phyloP scores from a whole-genome alignment of 1,140 invertebrate species.

The Trichonephila clavata region DNA sequence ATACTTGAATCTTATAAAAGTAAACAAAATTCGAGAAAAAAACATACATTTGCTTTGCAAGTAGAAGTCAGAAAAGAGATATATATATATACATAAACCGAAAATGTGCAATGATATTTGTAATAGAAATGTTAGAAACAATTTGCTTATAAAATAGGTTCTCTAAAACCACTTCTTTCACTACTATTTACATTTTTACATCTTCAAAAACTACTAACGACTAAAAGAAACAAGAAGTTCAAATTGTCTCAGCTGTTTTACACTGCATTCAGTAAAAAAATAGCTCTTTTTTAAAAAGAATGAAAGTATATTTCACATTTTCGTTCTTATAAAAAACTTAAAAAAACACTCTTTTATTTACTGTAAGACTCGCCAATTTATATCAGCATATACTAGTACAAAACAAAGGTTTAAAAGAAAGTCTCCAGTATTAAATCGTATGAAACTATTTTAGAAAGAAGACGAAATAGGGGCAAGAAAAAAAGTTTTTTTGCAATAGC shows the following conservation, averaged over 20 bases:
- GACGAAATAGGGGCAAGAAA: background rate
- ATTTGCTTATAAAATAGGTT: background rate
- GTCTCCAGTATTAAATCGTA: background rate
- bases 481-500: constrained; percentile 1
- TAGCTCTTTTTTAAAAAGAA: background rate
- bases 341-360: background rate
- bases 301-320: too few relatives aligned
- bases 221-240: background rate
- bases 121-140: too few relatives aligned
- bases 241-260: background rate
- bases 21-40: too few relatives aligned
- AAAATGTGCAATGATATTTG: too few relatives aligned
- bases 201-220: background rate
- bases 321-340: background rate
- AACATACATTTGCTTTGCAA: too few relatives aligned
- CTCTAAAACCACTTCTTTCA: background rate
- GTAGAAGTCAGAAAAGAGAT: too few relatives aligned
- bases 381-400: background rate
- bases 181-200: background rate
- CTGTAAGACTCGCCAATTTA: background rate
- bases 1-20: too few relatives aligned
- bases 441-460: constrained; percentile 9
- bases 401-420: background rate
- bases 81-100: too few relatives aligned
- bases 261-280: background rate